Base-by-base conservation (phyloP, 2,888 invertebrate genomes). In the Heliconius aoede region DNA sequence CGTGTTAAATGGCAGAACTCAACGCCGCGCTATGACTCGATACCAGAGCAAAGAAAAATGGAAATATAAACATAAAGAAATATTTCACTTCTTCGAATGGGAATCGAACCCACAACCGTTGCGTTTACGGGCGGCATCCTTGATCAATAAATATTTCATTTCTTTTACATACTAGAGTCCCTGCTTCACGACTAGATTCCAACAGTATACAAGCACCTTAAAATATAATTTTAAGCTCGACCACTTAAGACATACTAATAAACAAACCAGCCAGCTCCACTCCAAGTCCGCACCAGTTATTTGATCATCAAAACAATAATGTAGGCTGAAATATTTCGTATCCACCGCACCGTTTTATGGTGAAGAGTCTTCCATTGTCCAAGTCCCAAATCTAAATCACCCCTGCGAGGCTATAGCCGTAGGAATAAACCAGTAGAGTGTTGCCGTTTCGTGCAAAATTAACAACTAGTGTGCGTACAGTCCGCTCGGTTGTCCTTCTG, bases 401-500 rank as follows among this genome's bases (percentile, higher is more conserved):
- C 84, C 85, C 81, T 82, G 77, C 74, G 84, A 83, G 84, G 83
- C 84, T 80, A 80, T 81, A 83, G 81, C 79, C 79, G 83, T 83
- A 84, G 82, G 86, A 86, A 89, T 90, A 89, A 89, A 90, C 89
- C 86, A 90, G 87, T 83, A 85, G 86, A 84, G 86, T 81, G 84
- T 86, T 86, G 86, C 85, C 85, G 88, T 85, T 86, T 83, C 86
- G 86, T 88, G 85, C 89, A 85, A 87, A 86, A 90, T 90, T 89
- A 90, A 90, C 90, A 89, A 86, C 86, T 83, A 82, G 83, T 81
- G 79, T 82, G 84, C 82, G 81, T 80, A 79, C 78, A 75, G 83
- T 80, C 79, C 76, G 74, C 81, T 78, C 79, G 76, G 77, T 79
- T 74, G 80, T 81, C 79, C 80, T 73, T 77, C 85, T 89, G 87